Percentiles rank a stretch among this genome's conserved stretches.
Evolutionary conservation across 2,113 vertebrate genomes (phyloP).

Genomic region (Tragelaphus imberbis): DNA sequence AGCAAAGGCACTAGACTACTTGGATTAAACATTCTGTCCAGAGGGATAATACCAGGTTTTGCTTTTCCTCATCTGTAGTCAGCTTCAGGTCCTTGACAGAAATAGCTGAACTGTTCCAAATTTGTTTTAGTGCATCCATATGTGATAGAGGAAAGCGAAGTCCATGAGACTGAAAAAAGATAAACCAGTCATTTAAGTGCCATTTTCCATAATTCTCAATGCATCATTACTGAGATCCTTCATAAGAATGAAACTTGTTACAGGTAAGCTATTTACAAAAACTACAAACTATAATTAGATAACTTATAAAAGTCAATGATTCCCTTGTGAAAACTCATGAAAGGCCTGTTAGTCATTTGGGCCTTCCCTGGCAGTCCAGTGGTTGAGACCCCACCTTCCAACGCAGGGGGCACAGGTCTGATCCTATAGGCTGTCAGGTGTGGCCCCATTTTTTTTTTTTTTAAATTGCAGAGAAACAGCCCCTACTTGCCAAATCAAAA

Average conservation of each 20-base stretch:
- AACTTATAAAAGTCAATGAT: neutral
- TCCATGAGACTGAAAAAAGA: constrained; percentile 76
- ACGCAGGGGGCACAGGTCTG: neutral
- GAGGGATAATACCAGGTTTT: constrained; percentile 85
- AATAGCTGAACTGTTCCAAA: constrained; percentile 80
- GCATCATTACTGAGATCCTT: neutral
- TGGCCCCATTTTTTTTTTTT: neutral
- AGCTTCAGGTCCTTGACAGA: constrained; percentile 83
- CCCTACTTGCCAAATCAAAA: neutral
- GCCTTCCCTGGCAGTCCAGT: neutral
- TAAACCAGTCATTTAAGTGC: neutral
- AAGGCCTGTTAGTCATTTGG: neutral
- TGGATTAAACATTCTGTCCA: constrained; percentile 90
- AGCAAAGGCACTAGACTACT: constrained; percentile 70
- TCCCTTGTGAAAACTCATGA: neutral
- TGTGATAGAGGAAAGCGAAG: constrained; percentile 88
- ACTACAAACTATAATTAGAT: neutral
- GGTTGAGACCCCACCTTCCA: neutral
- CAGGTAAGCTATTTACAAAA: neutral
- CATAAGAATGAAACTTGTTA: neutral
- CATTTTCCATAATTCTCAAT: neutral
- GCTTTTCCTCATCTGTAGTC: constrained; percentile 81
- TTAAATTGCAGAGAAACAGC: neutral
- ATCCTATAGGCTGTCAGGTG: neutral
- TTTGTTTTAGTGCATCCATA: constrained; percentile 85